These are phyloP conservation scores for Oscheius myriophilus DNA, from an alignment of 2,888 invertebrate species.

Conservation along the genomic window DNA sequence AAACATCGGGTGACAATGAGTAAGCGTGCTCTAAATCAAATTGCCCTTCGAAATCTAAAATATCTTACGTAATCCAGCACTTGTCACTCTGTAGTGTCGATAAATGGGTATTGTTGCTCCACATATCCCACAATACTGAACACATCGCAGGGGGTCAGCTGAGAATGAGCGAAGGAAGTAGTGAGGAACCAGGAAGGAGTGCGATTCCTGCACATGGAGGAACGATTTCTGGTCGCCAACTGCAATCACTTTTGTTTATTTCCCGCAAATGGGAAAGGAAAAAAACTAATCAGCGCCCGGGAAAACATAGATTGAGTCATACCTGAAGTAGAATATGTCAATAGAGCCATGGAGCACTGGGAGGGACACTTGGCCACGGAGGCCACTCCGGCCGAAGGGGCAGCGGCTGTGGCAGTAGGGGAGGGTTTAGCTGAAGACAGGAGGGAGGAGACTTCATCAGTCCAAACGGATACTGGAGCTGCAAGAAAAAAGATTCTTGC, in stretches of 20 bases:
- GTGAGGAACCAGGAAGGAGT: slow-evolving; percentile 18
- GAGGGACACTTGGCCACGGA: slow-evolving; percentile 16
- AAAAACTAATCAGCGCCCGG: not conserved
- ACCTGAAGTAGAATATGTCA: slow-evolving; percentile 16
- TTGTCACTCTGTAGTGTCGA: slow-evolving; percentile 48
- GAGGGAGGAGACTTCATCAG: slow-evolving; percentile 13
- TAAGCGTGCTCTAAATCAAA: slow-evolving; percentile 56
- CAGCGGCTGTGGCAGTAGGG: not conserved
- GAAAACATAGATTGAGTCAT: not conserved
- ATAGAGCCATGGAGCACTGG: slow-evolving; percentile 12
- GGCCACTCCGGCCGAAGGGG: slow-evolving; percentile 5
- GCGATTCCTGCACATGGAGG: slow-evolving; percentile 20
- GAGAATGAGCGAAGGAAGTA: slow-evolving; percentile 6
- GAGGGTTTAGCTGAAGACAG: slow-evolving; percentile 1
- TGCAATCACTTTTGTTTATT: not conserved
- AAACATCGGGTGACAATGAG: slow-evolving; percentile 41
- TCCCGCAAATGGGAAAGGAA: not conserved
- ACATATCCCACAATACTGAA: slow-evolving; percentile 40
- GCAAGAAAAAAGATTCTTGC: too few relatives aligned
- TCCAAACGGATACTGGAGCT: slow-evolving; percentile 19
- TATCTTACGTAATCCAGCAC: slow-evolving; percentile 52
- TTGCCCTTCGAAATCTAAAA: slow-evolving; percentile 8
- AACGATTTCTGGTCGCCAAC: slow-evolving; percentile 20
- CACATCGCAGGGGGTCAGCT: slow-evolving; percentile 16
- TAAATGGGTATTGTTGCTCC: slow-evolving; percentile 58